phyloP scores from a whole-genome alignment of 92 coral and sea anemone genomes.

The Actinernus sp. region DNA sequence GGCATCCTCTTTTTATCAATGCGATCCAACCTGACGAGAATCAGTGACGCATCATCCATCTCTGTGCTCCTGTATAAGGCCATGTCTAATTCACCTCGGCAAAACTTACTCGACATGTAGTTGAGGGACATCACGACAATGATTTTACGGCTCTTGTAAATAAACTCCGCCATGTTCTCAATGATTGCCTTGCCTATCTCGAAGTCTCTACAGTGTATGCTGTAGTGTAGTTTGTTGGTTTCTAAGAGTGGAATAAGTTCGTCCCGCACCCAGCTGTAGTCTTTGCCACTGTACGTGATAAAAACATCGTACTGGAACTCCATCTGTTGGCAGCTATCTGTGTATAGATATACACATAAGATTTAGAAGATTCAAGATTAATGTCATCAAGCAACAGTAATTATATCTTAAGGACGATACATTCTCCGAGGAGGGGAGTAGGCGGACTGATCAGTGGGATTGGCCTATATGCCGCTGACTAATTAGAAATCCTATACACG shows the following conservation, averaged over 20 bases:
- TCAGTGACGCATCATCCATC: conserved; percentile 17
- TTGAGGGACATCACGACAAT: conserved; percentile 53
- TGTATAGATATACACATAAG: not conserved
- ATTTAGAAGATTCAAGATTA: too few species aligned
- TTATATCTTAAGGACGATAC: too few species aligned
- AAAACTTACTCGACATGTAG: too few species aligned
- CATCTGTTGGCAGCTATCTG: too few species aligned
- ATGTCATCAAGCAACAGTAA: too few species aligned
- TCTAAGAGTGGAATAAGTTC: conserved; percentile 20
- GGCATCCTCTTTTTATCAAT: conserved; percentile 33
- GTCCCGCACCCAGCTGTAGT: conserved; percentile 58
- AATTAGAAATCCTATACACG: too few species aligned
- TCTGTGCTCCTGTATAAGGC: conserved; percentile 33
- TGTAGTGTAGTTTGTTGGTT: conserved; percentile 10
- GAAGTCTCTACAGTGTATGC: conserved; percentile 52
- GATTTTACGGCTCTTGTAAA: conserved; percentile 62
- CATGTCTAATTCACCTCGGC: conserved; percentile 51
- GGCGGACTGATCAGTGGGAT: too few species aligned
- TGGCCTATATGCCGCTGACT: too few species aligned
- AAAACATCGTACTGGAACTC: conserved; percentile 67
- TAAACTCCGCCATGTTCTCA: conserved; percentile 71
- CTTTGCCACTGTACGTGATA: conserved; percentile 74
- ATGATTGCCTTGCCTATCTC: too few species aligned
- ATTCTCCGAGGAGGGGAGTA: too few species aligned
- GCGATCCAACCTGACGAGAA: conserved; percentile 46